phyloP scores from a whole-genome alignment of 2,113 vertebrate species.

The Hydrolagus affinis region DNA sequence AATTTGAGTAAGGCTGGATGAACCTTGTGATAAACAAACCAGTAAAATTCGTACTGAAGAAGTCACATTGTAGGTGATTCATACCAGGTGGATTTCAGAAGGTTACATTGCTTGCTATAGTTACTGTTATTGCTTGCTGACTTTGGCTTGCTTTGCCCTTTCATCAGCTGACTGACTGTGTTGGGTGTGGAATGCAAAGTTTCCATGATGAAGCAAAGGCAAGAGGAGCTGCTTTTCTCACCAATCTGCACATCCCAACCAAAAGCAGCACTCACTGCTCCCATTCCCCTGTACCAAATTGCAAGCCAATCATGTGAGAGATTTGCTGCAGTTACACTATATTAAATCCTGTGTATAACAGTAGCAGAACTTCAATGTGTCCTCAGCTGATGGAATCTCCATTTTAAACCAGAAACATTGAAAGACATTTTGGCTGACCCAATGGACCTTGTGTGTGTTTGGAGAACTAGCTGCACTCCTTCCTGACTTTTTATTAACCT shows the following conservation, averaged over 20 bases:
- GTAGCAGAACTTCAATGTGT: too few relatives aligned
- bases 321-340: too few relatives aligned
- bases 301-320: too few relatives aligned
- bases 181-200: neutral
- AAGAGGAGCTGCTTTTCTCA: neutral
- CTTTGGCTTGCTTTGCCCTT: neutral
- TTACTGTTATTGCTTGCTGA: conserved; percentile 12
- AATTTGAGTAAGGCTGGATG: neutral
- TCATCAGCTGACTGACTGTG: neutral
- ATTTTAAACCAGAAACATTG: too few relatives aligned
- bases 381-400: too few relatives aligned
- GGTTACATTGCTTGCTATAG: conserved; percentile 2
- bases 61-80: conserved; percentile 21
- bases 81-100: conserved; percentile 11
- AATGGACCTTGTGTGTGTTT: too few relatives aligned
- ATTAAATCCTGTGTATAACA: too few relatives aligned
- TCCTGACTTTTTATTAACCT: too few relatives aligned
- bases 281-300: too few relatives aligned
- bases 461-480: too few relatives aligned
- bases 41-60: neutral
- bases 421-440: too few relatives aligned
- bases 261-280: too few relatives aligned
- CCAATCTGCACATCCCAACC: neutral
- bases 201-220: neutral
- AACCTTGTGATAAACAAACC: neutral